Base-by-base conservation (phyloP, 1,140 invertebrate genomes). In the Sesamia nonagrioides region DNA sequence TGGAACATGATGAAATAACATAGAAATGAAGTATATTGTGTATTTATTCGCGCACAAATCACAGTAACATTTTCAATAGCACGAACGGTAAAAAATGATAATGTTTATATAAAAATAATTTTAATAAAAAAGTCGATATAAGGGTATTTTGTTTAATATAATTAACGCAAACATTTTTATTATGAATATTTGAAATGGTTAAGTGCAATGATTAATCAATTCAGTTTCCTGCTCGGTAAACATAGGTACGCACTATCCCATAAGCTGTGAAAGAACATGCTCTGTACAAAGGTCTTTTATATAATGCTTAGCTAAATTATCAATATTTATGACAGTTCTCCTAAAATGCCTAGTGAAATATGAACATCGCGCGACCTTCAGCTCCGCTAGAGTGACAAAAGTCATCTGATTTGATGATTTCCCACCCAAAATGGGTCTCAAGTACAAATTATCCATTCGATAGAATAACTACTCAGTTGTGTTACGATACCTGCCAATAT, bases 401-500 rank as follows among this genome's bases (percentile, higher is more conserved):
- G n/a, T n/a, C n/a, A n/a, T n/a, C n/a, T n/a, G n/a, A n/a, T n/a
- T n/a, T n/a, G n/a, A n/a, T n/a, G n/a, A n/a, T n/a, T n/a, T n/a
- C n/a, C n/a, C n/a, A n/a, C n/a, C n/a, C n/a, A n/a, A n/a, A n/a
- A n/a, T n/a, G n/a, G n/a, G n/a, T n/a, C n/a, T n/a, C n/a, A n/a
- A n/a, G n/a, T n/a, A n/a, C n/a, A n/a, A n/a, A n/a, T n/a, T n/a
- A 42, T 13, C n/a, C 37, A 33, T 21, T 48, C 18, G 9, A 63
- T 40, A 63, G 35, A 6, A 11, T 40, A 63, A 40, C 35, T 40
- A 40, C 60, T n/a, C n/a, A 63, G 33, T 63, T 52, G n/a, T 71
- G 15, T 15, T 71, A n/a, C 48, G 48, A 71, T 71, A 71, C 66
- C 66, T 71, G 27, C 13, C 48, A 17, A 71, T 71, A 71, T 52